Evolutionary conservation across 2,113 vertebrate genomes (phyloP), one percentile per base, ranked within the genome.

Genomic region (Vulpes vulpes): DNA sequence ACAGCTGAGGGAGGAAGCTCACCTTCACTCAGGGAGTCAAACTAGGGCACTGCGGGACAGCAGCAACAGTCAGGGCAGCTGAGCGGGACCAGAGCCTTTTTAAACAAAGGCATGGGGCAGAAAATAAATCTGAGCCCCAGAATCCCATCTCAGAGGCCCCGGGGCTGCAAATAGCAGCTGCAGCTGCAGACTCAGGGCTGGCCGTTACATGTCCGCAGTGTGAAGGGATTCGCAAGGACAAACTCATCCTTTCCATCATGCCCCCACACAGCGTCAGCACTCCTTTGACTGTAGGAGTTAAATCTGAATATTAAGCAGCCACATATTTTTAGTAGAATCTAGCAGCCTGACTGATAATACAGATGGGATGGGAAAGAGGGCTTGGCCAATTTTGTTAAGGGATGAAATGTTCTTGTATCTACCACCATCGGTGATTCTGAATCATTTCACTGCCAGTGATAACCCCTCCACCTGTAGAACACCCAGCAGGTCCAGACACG

Each of bases 91-190:
- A 51, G 87, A 65, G 69, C 55, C 84, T 92, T 93, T 93, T 92
- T 57, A 92, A 81, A 96, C 73, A 95, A 95, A 98, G 87, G 64
- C 94, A n/a, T 27, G 1, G 25, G 65, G 93, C 80, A 97, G 92
- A 97, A 97, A 98, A 97, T 97, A 97, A 98, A 98, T 98, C 95
- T 90, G 96, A 97, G 92, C 62, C 65, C 59, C 92, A 92, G 97
- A 96, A 96, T 97, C 96, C 71, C 90, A 76, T 83, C 67, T 17
- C 86, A 80, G 94, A 69, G 90, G 96, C 93, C 95, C 81, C 59
- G 17, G 74, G 0, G 27, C 97, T 84, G 95, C 97, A 98, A 98
- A 98, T 98, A 98, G 97, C 96, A 98, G 97, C 95, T 97, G 89
- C 98, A 98, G 97, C 97, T 98, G 96, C 90, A 97, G 96, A 57